Percentiles rank a stretch among this genome's conserved stretches.
Conservation (phyloP, 2,888 invertebrate species). For the Yponomeuta evonymella region DNA sequence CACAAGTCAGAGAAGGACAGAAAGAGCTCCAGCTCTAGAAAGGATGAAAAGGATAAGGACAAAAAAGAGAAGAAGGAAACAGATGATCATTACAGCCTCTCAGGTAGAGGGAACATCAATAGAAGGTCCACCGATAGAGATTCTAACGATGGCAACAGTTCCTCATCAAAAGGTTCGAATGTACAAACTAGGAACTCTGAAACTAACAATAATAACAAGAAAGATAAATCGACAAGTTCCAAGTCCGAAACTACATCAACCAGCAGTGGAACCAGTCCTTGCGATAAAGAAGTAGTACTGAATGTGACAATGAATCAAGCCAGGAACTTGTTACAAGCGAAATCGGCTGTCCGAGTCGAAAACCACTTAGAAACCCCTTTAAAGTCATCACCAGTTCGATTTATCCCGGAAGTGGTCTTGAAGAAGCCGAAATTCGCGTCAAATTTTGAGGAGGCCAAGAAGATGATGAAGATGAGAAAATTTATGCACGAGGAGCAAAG, state of each 20-base stretch:
- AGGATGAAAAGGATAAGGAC: constrained; percentile 60
- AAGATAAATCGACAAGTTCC: constrained; percentile 58
- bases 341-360: constrained; percentile 55
- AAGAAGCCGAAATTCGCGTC: constrained; percentile 83
- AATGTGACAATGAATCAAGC: constrained; percentile 33
- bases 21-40: constrained; percentile 50
- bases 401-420: constrained; percentile 66
- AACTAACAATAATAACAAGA: constrained; percentile 44
- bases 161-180: constrained; percentile 65
- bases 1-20: constrained; percentile 63
- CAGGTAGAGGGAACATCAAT: constrained; percentile 77
- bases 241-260: constrained; percentile 65
- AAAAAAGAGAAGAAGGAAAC: constrained; percentile 72
- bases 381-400: constrained; percentile 45
- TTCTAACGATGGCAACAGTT: constrained; percentile 82
- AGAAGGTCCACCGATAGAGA: constrained; percentile 87
- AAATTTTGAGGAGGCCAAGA: constrained; percentile 80
- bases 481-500: constrained; percentile 78
- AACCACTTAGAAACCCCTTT: constrained; percentile 57
- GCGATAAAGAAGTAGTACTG: constrained; percentile 58
- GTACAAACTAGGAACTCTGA: constrained; percentile 46
- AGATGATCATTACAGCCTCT: constrained; percentile 84
- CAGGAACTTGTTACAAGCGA: constrained; percentile 36
- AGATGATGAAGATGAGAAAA: constrained; percentile 80
- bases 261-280: constrained; percentile 69